A percentile compares a stretch with the other conserved stretches of the same genome.
Evolutionary conservation across 2,113 vertebrate genomes (phyloP).

Genomic region (Clarias gariepinus): DNA sequence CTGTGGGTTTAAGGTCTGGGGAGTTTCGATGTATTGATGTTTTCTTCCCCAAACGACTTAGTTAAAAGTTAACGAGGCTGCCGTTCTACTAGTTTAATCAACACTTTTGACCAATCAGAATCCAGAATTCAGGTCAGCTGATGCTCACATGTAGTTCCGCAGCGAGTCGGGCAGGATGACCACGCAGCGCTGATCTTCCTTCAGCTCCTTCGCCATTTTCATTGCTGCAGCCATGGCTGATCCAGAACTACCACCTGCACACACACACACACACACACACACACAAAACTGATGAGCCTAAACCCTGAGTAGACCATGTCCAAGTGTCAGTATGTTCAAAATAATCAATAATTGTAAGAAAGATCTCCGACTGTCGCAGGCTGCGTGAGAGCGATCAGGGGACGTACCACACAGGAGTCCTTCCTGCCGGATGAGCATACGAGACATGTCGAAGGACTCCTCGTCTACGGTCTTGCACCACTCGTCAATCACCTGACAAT

Average conservation of each 20-base stretch:
- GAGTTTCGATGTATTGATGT: too few relatives aligned
- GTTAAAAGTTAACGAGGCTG: not conserved
- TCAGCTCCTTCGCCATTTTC: constrained; percentile 82
- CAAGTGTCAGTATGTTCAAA: too few relatives aligned
- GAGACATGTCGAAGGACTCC: constrained; percentile 85
- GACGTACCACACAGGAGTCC: constrained; percentile 49
- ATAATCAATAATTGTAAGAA: too few relatives aligned
- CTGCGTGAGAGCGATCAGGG: not conserved
- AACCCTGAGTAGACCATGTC: too few relatives aligned
- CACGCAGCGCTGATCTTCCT: constrained; percentile 92
- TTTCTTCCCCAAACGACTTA: too few relatives aligned
- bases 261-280: constrained; percentile 8
- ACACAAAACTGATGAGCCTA: too few relatives aligned
- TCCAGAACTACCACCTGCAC: constrained; percentile 90
- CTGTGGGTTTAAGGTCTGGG: too few relatives aligned
- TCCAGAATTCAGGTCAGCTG: not conserved
- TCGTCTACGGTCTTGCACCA: constrained; percentile 91
- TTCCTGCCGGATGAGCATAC: constrained; percentile 89
- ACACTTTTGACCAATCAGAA: not conserved
- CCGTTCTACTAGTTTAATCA: not conserved
- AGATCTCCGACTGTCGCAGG: too few relatives aligned
- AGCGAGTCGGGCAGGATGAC: constrained; percentile 94
- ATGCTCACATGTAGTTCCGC: constrained; percentile 95
- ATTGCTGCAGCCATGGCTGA: constrained; percentile 85
- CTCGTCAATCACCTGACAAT: constrained; percentile 80